phyloP scores from a whole-genome alignment of 2,888 invertebrate species.

The Chrysolina haemoptera region DNA sequence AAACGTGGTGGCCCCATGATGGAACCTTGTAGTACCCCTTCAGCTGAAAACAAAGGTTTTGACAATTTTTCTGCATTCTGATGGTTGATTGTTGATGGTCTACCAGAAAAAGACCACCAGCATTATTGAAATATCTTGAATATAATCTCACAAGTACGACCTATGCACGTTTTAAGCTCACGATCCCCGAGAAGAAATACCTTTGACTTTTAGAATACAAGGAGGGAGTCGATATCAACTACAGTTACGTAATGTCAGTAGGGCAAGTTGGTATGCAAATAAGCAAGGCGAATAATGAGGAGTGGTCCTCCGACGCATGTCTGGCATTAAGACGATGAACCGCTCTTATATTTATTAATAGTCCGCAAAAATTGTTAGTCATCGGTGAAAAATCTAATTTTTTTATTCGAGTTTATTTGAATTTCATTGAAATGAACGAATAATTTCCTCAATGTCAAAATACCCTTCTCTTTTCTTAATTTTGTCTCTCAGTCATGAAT shows the following conservation, averaged over 20 bases:
- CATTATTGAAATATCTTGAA: neutral
- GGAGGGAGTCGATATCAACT: conserved; percentile 54
- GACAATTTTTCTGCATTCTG: no score
- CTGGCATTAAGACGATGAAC: conserved; percentile 68
- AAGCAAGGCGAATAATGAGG: conserved; percentile 57
- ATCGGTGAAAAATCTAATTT: conserved; percentile 18
- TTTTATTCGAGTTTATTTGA: neutral
- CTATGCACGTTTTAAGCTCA: neutral
- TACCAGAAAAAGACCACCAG: no score
- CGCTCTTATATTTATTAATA: conserved; percentile 54
- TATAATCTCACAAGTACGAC: neutral
- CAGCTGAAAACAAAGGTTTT: no score
- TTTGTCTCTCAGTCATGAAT: no score
- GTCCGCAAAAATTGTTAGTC: conserved; percentile 42
- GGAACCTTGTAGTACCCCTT: no score
- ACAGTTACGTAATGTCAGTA: conserved; percentile 68
- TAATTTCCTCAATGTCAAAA: neutral
- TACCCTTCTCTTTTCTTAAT: no score
- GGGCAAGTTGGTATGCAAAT: conserved; percentile 66
- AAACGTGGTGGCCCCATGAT: no score
- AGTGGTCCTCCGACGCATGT: conserved; percentile 64
- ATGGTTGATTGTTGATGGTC: no score
- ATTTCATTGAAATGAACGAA: neutral
- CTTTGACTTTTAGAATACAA: conserved; percentile 3
- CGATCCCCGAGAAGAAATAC: conserved; percentile 1